Evolutionary conservation across 1,140 invertebrate genomes (phyloP), one percentile per base, ranked within the genome.

Genomic region (Danaus melanippus): DNA sequence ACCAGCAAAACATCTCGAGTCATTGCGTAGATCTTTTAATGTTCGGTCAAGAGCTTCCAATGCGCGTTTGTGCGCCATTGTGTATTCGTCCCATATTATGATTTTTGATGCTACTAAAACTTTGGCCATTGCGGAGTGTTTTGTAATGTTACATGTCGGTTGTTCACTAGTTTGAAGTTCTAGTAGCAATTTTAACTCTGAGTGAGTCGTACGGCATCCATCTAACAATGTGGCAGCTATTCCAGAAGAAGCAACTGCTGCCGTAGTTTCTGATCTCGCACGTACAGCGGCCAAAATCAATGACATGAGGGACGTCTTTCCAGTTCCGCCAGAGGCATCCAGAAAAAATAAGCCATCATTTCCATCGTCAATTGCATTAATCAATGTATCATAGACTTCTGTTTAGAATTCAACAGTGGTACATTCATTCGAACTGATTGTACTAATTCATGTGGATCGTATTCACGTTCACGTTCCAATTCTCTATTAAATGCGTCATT

Each of bases 191-290:
- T 76, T 71, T 2, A 63, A 70, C 65, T 55, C 62, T 68, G 78
- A 88, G 80, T 90, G 87, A 49, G 81, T 82, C 41, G 88, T 91
- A 71, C 78, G 58, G 21, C 80, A 79, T 48, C 72, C 53, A 21
- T 62, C 56, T 49, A 90, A 56, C 17, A 90, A 71, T 45, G 84
- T 89, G 32, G 88, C 87, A 15, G 89, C 89, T 49, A 91, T 89
- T 52, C 88, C 88, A 32, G 88, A 89, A 46, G 83, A 89, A 50
- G 89, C 88, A 42, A 89, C 44, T 12, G 85, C 81, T 9, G 89
- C 42, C 10, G 82, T 79, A 55, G 83, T 78, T 12, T 74, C 46
- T 40, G 59, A 60, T 64, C 66, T 49, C 21, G 63, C 56, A 42
- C 78, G 51, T 46, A 84, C 58, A 62, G 56, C 75, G 0, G 64